Evolutionary conservation across 2,797 vertebrate genomes (phyloP), one percentile per base, ranked within the genome.

Genomic region (Taenioides sp.): DNA sequence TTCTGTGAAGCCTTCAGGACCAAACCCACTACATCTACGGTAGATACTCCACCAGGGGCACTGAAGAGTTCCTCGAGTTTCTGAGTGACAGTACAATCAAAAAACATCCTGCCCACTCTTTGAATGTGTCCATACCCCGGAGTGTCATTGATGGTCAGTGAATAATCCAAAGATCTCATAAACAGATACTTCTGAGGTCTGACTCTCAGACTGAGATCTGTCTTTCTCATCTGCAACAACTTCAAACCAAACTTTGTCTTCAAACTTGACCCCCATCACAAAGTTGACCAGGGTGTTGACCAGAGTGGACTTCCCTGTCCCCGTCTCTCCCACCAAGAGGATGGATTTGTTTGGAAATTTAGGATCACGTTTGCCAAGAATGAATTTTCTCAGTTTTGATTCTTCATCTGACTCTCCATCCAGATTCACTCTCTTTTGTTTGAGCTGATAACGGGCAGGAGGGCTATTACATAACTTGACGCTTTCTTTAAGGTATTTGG

Each of bases 81-180:
- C n/a, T n/a, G n/a, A n/a, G n/a, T n/a, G n/a, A n/a, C n/a, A n/a
- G n/a, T n/a, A n/a, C n/a, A n/a, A n/a, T n/a, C n/a, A n/a, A n/a
- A n/a, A n/a, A n/a, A n/a, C n/a, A n/a, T n/a, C n/a, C n/a, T n/a
- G n/a, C n/a, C n/a, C n/a, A n/a, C n/a, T n/a, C n/a, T n/a, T n/a
- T n/a, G n/a, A n/a, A n/a, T n/a, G n/a, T n/a, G n/a, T n/a, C 71
- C 71, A 0, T 25, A 77, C 31, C 75, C 75, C 11, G 75, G 75
- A 64, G 76, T 78, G 9, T 78, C 76, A 14, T 74, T 74, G 64
- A 78, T 67, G 67, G 67, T 77, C 67, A 78, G 76, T 58, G 76
- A 78, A 67, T 4, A 74, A 71, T 0, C 52, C 72, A 60, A 69
- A 69, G 60, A 75, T 34, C 47, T 72, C 17, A 34, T 75, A 79